Evolutionary conservation across 1,140 invertebrate species (phyloP).

Genomic region (Zaprionus africanus): DNA sequence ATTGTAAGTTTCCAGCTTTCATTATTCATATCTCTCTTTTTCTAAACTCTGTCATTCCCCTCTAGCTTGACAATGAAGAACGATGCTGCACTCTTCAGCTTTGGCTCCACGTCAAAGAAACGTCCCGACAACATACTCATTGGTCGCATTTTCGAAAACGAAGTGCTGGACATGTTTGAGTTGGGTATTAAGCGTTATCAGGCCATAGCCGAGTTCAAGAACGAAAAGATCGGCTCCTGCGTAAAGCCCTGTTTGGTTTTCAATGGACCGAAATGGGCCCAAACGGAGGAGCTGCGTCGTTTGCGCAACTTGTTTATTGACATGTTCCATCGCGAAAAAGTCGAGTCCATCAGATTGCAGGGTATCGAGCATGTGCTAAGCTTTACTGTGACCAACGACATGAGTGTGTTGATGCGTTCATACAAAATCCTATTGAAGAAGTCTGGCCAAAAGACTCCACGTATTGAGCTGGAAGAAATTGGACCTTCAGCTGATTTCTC

Average conservation of each 20-base stretch:
- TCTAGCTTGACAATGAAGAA: constrained; percentile 91
- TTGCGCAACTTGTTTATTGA: constrained; percentile 96
- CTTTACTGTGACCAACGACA: constrained; percentile 92
- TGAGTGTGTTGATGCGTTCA: constrained; percentile 93
- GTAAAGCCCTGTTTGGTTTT: constrained; percentile 97
- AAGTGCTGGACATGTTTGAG: constrained; percentile 98
- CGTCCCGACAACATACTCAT: constrained; percentile 96
- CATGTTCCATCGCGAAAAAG: constrained; percentile 95
- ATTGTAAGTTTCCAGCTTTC: constrained; percentile 84
- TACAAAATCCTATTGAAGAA: constrained; percentile 97
- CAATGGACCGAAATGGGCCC: constrained; percentile 96
- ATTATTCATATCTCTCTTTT: not conserved
- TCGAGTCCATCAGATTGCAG: constrained; percentile 92
- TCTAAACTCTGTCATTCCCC: constrained; percentile 30
- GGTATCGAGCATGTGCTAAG: constrained; percentile 97
- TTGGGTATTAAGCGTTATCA: constrained; percentile 94
- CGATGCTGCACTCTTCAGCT: constrained; percentile 95
- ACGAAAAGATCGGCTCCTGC: constrained; percentile 91
- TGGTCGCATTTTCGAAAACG: constrained; percentile 95
- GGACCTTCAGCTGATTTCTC: constrained; percentile 94
- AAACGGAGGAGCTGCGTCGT: constrained; percentile 91
- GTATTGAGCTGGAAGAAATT: constrained; percentile 94
- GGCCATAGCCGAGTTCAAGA: constrained; percentile 91
- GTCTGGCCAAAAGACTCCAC: constrained; percentile 93
- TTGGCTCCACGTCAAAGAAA: constrained; percentile 97